phyloP scores from a whole-genome alignment of 2,797 vertebrate species.

The Gallirallus australis region DNA sequence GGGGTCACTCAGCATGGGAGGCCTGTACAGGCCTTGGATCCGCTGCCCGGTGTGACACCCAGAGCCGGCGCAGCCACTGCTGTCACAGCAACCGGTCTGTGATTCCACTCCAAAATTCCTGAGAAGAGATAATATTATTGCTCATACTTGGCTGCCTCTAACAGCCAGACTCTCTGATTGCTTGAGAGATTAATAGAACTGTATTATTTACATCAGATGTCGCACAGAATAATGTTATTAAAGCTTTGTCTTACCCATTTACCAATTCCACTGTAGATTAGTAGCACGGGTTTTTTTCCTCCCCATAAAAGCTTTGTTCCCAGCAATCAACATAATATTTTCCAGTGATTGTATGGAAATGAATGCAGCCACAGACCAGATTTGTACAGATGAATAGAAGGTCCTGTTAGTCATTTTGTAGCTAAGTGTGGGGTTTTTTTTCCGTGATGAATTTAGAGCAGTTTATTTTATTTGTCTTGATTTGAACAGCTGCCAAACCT shows the following conservation, averaged over 20 bases:
- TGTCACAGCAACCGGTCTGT: not conserved
- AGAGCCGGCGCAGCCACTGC: not conserved
- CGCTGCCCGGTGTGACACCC: rapidly evolving
- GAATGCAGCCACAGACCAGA: constrained; percentile 24
- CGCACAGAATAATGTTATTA: constrained; percentile 61
- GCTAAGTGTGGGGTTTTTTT: constrained; percentile 18
- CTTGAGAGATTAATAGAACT: constrained; percentile 71
- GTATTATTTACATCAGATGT: constrained; percentile 74
- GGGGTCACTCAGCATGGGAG: rapidly evolving
- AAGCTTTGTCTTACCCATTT: constrained; percentile 61
- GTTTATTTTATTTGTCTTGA: constrained; percentile 11
- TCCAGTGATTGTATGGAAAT: constrained; percentile 62
- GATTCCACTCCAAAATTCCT: constrained; percentile 33
- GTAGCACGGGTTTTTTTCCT: constrained; percentile 18
- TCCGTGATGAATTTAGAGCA: constrained; percentile 15
- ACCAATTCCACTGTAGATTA: constrained; percentile 71
- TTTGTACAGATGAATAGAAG: not conserved
- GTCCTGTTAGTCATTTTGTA: constrained; percentile 51
- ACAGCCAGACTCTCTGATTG: constrained; percentile 65
- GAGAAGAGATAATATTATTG: constrained; percentile 57
- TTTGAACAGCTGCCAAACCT: constrained; percentile 18
- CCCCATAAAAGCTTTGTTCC: constrained; percentile 52
- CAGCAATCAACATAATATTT: constrained; percentile 64
- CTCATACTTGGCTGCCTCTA: constrained; percentile 59
- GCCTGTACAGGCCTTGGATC: rapidly evolving